These are phyloP conservation scores for human (Homo sapiens) DNA, from an alignment of 2,113 vertebrate species.

Conservation along the genomic window GRCh38 chr3:156083001-156083500, in stretches of 20 bases:
- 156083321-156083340: neutral
- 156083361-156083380: neutral
- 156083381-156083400: neutral
- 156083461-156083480: neutral
- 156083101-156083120: neutral
- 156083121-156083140: neutral
- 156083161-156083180: neutral
- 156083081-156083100: neutral
- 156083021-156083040: neutral
- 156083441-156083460: neutral
- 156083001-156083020: neutral
- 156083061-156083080: neutral
- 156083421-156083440: neutral
- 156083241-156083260: neutral
- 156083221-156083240: neutral
- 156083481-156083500: neutral
- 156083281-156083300: neutral
- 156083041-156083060: neutral
- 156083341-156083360: neutral
- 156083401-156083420: neutral
- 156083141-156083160: neutral
- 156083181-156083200: neutral
- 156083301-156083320: neutral
- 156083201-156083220: neutral
- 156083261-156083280: neutral